Percentiles rank a stretch among this genome's conserved stretches.
Evolutionary conservation across 2,797 vertebrate species (phyloP).

Genomic region (Spheniscus humboldti): DNA sequence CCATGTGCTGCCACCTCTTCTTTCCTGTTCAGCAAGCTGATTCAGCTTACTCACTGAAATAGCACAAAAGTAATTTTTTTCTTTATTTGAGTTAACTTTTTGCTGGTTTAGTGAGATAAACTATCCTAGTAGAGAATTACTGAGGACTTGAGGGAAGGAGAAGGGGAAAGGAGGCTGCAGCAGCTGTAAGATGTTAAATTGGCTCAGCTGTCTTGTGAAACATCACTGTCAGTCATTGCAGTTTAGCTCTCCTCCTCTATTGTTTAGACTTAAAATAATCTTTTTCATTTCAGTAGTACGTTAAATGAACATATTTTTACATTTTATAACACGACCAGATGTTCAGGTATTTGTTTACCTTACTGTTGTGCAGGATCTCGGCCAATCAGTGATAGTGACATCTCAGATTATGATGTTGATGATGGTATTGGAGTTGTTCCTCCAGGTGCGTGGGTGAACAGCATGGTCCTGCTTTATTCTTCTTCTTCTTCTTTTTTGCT

Average conservation of each 20-base stretch:
- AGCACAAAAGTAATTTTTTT: background rate
- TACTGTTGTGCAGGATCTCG: constrained; percentile 92
- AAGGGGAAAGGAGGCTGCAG: background rate
- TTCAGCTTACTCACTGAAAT: background rate
- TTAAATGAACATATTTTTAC: constrained; percentile 32
- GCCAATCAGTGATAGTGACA: constrained; percentile 95
- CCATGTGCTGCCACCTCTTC: constrained; percentile 5
- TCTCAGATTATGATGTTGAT: constrained; percentile 96
- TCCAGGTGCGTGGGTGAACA: constrained; percentile 94
- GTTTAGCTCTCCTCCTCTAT: background rate
- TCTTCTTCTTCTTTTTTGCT: background rate
- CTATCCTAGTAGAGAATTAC: background rate
- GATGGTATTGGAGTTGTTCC: constrained; percentile 95
- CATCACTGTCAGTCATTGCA: background rate
- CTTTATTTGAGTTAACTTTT: background rate
- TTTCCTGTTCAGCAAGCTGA: background rate
- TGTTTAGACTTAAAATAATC: background rate
- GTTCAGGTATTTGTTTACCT: constrained; percentile 80
- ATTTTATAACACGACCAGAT: constrained; percentile 51
- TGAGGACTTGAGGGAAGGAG: background rate
- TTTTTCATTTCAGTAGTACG: background rate
- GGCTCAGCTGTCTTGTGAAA: background rate
- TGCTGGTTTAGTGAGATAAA: background rate
- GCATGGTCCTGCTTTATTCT: constrained; percentile 73
- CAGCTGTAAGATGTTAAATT: background rate